These are phyloP conservation scores for Pristionchus maxplancki DNA, from an alignment of 2,888 invertebrate species.

Conservation along the genomic window DNA sequence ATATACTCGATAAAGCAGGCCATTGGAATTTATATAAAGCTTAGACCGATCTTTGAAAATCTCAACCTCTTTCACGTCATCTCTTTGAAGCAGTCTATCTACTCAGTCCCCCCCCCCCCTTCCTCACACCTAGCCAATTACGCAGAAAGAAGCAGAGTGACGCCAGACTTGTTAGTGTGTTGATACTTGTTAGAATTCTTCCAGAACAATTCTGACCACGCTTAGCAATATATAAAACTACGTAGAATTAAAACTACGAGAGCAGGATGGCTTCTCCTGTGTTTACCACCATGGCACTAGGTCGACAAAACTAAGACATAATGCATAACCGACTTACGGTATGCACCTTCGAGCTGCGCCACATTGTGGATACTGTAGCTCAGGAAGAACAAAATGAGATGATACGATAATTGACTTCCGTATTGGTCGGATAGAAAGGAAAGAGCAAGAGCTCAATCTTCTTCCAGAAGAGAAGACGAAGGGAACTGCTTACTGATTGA, in stretches of 20 bases:
- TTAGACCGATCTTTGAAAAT: background rate
- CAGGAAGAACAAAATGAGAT: background rate
- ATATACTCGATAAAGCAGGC: no score
- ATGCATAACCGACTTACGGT: background rate
- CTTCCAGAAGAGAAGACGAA: background rate
- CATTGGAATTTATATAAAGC: background rate
- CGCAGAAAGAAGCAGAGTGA: background rate
- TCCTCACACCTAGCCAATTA: constrained; percentile 1
- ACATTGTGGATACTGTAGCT: background rate
- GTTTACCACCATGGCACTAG: no score
- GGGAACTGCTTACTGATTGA: background rate
- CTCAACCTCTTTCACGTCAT: background rate
- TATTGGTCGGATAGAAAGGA: background rate
- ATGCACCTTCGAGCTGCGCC: constrained; percentile 7
- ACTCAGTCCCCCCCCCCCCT: background rate
- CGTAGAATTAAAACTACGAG: no score
- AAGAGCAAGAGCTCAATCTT: background rate
- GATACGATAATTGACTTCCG: background rate
- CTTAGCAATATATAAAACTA: no score
- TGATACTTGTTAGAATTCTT: no score
- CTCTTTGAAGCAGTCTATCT: background rate
- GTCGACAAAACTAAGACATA: no score
- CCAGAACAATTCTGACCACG: no score
- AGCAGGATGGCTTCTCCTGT: no score
- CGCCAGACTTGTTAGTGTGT: no score